Conservation (phyloP, 92 coral and sea anemone species). For the Anthopleura xanthogrammica region DNA sequence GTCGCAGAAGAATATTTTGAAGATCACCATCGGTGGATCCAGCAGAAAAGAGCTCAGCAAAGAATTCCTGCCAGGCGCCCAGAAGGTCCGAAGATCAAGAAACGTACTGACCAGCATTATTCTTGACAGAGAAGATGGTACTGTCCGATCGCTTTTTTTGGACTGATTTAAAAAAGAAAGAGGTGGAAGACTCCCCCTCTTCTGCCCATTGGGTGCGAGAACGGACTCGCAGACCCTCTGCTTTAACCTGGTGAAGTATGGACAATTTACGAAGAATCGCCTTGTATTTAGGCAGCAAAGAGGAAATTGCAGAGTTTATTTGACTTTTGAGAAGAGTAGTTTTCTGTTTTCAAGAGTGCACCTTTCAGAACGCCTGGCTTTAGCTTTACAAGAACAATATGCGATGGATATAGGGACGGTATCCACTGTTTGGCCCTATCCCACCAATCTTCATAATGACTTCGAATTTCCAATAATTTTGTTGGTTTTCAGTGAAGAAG, state of each 20-base stretch:
- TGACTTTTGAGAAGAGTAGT: background rate
- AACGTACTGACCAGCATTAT: background rate
- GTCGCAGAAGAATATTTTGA: no score
- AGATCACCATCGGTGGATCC: no score
- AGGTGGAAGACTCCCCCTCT: conserved; percentile 33
- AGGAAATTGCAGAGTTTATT: background rate
- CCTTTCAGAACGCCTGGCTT: background rate
- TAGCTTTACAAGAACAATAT: background rate
- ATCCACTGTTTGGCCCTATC: background rate
- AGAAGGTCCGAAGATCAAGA: no score
- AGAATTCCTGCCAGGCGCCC: no score
- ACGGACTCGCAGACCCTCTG: conserved; percentile 4
- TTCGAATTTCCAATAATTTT: background rate
- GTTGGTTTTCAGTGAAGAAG: conserved; percentile 43
- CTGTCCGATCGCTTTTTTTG: background rate
- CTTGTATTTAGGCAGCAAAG: no score
- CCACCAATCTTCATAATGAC: background rate
- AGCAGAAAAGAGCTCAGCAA: no score
- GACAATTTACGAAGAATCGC: no score
- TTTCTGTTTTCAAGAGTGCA: background rate
- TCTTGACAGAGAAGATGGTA: conserved; percentile 9
- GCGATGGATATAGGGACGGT: background rate
- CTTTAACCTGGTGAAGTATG: no score
- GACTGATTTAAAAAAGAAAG: conserved; percentile 3
- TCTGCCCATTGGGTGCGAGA: conserved; percentile 37